Evolutionary conservation across 37 sponge, comb jelly and placozoan genomes (phyloP).

Genomic region (Oscarella lobularis): DNA sequence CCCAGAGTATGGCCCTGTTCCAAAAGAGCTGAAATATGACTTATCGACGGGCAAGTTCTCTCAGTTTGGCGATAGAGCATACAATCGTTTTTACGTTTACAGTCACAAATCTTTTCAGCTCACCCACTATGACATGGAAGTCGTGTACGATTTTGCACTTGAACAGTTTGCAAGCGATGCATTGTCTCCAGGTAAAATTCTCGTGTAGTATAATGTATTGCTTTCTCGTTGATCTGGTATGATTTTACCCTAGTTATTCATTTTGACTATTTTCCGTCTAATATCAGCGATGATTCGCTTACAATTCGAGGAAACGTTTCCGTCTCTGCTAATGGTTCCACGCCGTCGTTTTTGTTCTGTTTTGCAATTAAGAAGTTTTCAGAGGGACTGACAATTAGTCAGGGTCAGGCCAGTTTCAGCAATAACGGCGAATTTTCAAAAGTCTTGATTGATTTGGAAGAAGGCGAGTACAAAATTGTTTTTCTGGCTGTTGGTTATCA

Average conservation of each 20-base stretch:
- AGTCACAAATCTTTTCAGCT: not conserved
- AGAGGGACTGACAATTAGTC: not conserved
- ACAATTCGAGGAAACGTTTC: not conserved
- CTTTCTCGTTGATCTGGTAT: not conserved
- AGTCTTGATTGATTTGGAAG: not conserved
- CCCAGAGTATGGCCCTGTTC: not conserved
- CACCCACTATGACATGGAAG: not conserved
- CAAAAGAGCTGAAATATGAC: not conserved
- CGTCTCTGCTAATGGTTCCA: not conserved
- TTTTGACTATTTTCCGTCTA: not conserved
- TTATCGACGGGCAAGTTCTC: not conserved
- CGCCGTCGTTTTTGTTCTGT: not conserved
- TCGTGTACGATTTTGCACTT: not conserved
- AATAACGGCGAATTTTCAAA: not conserved
- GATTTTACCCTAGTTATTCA: not conserved
- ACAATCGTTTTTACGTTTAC: not conserved
- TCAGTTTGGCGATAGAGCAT: not conserved
- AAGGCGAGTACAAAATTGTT: not conserved
- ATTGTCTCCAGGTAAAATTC: not conserved
- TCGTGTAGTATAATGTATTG: not conserved
- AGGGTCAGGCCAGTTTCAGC: not conserved
- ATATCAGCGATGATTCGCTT: not conserved
- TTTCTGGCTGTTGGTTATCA: not conserved
- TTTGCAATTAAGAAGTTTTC: not conserved
- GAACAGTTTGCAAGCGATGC: too few relatives aligned